Percentiles rank a stretch among this genome's conserved stretches.
Evolutionary conservation across 2,797 vertebrate genomes (phyloP).

Genomic region (Amniataba percoides): DNA sequence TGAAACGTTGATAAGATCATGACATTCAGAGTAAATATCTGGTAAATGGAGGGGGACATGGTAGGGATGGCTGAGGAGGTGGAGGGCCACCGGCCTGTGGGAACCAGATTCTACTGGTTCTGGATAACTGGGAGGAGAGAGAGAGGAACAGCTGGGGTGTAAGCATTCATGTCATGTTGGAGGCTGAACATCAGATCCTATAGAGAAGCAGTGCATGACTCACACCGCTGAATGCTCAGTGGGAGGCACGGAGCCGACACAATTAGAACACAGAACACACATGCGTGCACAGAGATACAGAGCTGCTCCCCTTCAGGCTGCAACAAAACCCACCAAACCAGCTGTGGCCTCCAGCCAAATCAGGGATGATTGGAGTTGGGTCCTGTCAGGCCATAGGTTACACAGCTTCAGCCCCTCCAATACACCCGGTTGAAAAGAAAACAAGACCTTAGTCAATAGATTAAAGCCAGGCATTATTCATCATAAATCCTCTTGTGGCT

Average conservation of each 20-base stretch:
- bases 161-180: slow-evolving; percentile 67
- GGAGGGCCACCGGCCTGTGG: slow-evolving; percentile 27
- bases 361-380: slow-evolving; percentile 42
- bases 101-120: slow-evolving; percentile 28
- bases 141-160: slow-evolving; percentile 66
- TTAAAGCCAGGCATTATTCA: slow-evolving; percentile 29
- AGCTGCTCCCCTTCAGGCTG: slow-evolving; percentile 36
- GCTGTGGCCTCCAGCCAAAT: slow-evolving; percentile 54
- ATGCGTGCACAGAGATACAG: slow-evolving; percentile 8
- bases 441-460: slow-evolving; percentile 29
- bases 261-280: slow-evolving; percentile 67
- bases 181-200: slow-evolving; percentile 70
- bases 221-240: slow-evolving; percentile 64
- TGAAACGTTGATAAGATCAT: slow-evolving; percentile 32
- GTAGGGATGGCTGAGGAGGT: slow-evolving; percentile 23
- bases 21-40: slow-evolving; percentile 45
- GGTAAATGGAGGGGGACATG: slow-evolving; percentile 9
- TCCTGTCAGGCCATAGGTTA: slow-evolving; percentile 51
- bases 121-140: slow-evolving; percentile 29
- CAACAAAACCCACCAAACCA: slow-evolving; percentile 46
- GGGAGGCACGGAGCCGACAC: slow-evolving; percentile 42
- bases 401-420: slow-evolving; percentile 25
- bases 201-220: slow-evolving; percentile 65
- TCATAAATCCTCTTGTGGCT: slow-evolving; percentile 7
- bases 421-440: slow-evolving; percentile 43